Evolutionary conservation across 2,113 vertebrate genomes (phyloP), one percentile per base, ranked within the genome.

Genomic region (Mormyrus lacerda): DNA sequence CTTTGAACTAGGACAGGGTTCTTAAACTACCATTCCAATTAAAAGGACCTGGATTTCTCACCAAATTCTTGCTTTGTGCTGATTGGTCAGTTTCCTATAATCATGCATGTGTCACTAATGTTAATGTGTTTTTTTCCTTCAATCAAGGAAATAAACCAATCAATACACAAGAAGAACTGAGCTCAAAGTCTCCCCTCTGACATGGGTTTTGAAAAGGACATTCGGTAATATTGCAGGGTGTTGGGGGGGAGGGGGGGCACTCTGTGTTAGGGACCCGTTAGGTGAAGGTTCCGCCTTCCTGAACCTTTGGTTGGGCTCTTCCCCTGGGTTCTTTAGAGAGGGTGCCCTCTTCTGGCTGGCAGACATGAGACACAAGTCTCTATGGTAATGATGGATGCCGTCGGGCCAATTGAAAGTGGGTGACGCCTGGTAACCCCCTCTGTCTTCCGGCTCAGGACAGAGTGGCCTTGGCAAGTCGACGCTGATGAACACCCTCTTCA

Each of bases 401-500:
- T 61, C 55, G 7, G 0, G 7, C 24, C 8, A 7, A 8, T 58
- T 8, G 55, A 58, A 21, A 8, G 55, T 24, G 6, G 55, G 7
- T n/a, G 24, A 9, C 7, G 2, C 55, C 55, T n/a, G 55, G 55
- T 61, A 7, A 61, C 24, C 7, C 55, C 55, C 21, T 61, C 21
- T 0, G 0, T 89, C 79, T 45, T 27, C 44, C 55, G 84, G 42
- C 42, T n/a, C 90, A 99, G 98, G 98, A 91, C 98, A 99, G 95
- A 99, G 98, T 0, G 98, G 98, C 89, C 93, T 99, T 90, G 98
- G 98, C n/a, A 99, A 99, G 93, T 99, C 98, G 73, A 99, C 98
- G 1, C 95, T 99, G 93, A 97, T 99, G 97, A 99, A 99, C 95
- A 99, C 98, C 0, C 96, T 99, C 93, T 99, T 99, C 95, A 99